Evolutionary conservation across 30 jellyfish, hydroid and myxozoan genomes (phyloP).

Genomic region (Turritopsis dohrnii): DNA sequence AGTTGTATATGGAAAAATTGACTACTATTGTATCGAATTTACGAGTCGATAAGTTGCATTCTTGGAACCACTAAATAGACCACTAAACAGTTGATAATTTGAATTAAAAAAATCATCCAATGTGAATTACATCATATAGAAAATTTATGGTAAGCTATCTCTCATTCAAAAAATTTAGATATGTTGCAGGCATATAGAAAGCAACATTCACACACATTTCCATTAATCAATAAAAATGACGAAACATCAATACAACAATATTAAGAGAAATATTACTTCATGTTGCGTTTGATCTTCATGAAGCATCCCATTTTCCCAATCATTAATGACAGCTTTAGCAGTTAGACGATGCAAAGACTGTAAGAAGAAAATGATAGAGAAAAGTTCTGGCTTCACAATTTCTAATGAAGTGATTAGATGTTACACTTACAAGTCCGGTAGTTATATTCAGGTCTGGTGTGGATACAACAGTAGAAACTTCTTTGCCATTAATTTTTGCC

Average conservation of each 20-base stretch:
- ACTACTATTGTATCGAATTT: no score
- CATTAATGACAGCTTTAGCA: slow-evolving; percentile 83
- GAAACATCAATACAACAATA: background rate
- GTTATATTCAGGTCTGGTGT: slow-evolving; percentile 67
- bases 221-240: no score
- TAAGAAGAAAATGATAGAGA: background rate
- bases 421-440: slow-evolving; percentile 57
- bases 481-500: slow-evolving; percentile 72
- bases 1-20: no score
- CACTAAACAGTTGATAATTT: no score
- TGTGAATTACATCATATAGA: no score
- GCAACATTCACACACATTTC: no score
- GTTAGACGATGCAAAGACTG: slow-evolving; percentile 83
- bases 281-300: slow-evolving; percentile 58
- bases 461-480: slow-evolving; percentile 73
- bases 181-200: no score
- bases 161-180: no score
- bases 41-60: no score
- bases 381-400: background rate
- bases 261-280: slow-evolving; percentile 38
- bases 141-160: no score
- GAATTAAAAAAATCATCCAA: no score
- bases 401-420: background rate
- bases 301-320: slow-evolving; percentile 86
- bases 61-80: no score